These are phyloP conservation scores for Anorthoa munda DNA, from an alignment of 2,888 invertebrate species.

Conservation along the genomic window DNA sequence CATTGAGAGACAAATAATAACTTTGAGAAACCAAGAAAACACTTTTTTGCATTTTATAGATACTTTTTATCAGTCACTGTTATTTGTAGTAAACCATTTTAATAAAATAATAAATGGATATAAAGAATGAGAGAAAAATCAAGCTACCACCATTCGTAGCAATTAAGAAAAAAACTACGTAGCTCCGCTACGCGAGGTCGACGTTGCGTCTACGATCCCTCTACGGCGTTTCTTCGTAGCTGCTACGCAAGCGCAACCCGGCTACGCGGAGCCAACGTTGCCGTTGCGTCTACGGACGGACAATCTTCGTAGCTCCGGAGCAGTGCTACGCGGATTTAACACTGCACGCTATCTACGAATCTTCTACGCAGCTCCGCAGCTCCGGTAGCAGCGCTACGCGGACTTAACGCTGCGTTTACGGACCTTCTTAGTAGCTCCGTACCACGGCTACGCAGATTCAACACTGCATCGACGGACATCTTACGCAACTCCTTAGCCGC, in stretches of 20 bases:
- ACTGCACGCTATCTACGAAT: not conserved
- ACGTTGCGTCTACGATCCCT: not conserved
- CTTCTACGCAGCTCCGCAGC: not conserved
- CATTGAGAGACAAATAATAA: not conserved
- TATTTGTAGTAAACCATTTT: not conserved
- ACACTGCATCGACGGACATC: not conserved
- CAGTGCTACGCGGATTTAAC: not conserved
- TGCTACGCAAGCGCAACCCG: not conserved
- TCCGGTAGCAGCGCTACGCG: not conserved
- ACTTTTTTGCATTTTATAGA: too few relatives aligned
- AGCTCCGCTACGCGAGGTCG: not conserved
- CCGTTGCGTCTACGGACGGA: not conserved
- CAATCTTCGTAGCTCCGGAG: not conserved
- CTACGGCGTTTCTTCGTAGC: slow-evolving; percentile 5
- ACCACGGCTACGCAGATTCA: not conserved
- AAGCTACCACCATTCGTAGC: not conserved
- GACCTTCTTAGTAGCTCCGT: not conserved
- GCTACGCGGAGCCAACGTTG: not conserved
- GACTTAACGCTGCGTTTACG: not conserved
- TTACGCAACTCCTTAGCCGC: not conserved
- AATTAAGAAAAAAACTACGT: not conserved
- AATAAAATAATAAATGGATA: too few relatives aligned
- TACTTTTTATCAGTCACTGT: too few relatives aligned
- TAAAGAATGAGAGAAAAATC: too few relatives aligned
- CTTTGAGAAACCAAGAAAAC: too few relatives aligned